Evolutionary conservation across 2,888 invertebrate genomes (phyloP).

Genomic region (Idaea biselata): DNA sequence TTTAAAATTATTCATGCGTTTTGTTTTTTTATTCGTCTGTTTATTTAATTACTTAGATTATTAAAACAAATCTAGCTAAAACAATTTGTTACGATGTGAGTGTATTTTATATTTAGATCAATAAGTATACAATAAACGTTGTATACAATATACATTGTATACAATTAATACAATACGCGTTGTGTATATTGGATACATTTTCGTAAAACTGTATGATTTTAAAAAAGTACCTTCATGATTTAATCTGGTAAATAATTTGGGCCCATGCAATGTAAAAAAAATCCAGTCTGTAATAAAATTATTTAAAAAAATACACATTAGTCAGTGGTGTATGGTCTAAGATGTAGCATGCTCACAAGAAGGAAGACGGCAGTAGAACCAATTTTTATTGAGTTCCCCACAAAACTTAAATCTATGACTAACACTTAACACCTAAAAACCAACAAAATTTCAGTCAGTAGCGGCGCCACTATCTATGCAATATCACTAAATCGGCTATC

Average conservation of each 20-base stretch:
- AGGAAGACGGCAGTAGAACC: too few species aligned
- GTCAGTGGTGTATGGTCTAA: too few species aligned
- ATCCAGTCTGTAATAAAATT: too few species aligned
- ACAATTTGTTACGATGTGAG: slow-evolving; percentile 69
- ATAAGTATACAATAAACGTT: slow-evolving; percentile 71
- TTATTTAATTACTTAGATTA: slow-evolving; percentile 6
- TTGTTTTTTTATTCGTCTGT: too few species aligned
- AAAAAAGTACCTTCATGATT: not conserved
- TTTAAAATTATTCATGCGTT: too few species aligned
- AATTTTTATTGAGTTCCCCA: too few species aligned
- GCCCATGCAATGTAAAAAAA: not conserved
- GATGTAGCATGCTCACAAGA: too few species aligned
- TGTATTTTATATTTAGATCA: slow-evolving; percentile 68
- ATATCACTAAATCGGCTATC: not conserved
- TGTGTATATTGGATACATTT: slow-evolving; percentile 65
- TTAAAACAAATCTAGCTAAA: slow-evolving; percentile 46
- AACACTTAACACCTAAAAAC: too few species aligned
- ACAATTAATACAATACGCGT: too few species aligned
- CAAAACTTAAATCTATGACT: too few species aligned
- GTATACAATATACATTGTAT: slow-evolving; percentile 1
- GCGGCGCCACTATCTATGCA: not conserved
- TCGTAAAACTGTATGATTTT: slow-evolving; percentile 16
- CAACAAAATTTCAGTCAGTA: not conserved
- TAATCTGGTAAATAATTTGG: not conserved
- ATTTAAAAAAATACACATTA: too few species aligned